Evolutionary conservation across 2,113 vertebrate species (phyloP).

Genomic region (Hypomesus transpacificus): DNA sequence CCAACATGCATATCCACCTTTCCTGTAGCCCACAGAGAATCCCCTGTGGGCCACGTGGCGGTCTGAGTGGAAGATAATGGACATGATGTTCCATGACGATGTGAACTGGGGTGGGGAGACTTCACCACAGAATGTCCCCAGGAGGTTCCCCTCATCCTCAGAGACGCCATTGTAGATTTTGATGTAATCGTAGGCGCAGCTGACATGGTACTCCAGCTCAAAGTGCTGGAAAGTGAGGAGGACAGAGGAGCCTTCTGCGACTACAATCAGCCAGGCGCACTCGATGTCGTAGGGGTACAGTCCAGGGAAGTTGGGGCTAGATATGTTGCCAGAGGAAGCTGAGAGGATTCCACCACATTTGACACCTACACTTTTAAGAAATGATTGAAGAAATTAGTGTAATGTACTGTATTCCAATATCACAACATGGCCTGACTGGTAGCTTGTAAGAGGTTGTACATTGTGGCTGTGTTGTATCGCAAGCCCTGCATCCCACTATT

Average conservation of each 20-base stretch:
- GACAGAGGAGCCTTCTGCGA: constrained; percentile 89
- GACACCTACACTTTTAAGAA: constrained; percentile 72
- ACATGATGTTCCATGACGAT: constrained; percentile 94
- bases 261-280: constrained; percentile 93
- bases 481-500: too few relatives aligned
- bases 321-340: constrained; percentile 85
- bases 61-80: constrained; percentile 88
- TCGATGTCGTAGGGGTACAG: constrained; percentile 86
- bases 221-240: constrained; percentile 90
- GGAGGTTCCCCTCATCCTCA: constrained; percentile 84
- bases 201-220: constrained; percentile 84
- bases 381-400: neutral
- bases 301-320: constrained; percentile 93
- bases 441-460: too few relatives aligned
- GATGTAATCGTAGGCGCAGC: constrained; percentile 89
- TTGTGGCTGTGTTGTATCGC: too few relatives aligned
- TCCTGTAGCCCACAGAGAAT: constrained; percentile 84
- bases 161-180: constrained; percentile 91
- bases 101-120: constrained; percentile 83
- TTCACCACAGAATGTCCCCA: constrained; percentile 89
- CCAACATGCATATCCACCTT: constrained; percentile 71
- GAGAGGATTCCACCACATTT: constrained; percentile 96
- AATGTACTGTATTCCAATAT: neutral
- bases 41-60: constrained; percentile 87
- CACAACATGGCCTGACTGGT: neutral